These are phyloP conservation scores for Hypsibius dujardini DNA, from an alignment of 1,140 invertebrate species.

Conservation along the genomic window DNA sequence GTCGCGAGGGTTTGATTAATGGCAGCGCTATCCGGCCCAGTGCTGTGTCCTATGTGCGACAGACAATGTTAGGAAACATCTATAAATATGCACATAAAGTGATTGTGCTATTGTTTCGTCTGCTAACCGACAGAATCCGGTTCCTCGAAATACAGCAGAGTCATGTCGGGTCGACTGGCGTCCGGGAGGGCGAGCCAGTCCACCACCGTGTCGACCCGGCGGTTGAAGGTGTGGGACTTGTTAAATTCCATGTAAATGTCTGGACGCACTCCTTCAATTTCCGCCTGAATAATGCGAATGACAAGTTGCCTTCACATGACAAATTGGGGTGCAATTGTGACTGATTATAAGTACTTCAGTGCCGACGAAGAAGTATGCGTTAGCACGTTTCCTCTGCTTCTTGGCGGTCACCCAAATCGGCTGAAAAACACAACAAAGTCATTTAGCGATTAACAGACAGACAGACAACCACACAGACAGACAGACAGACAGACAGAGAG, in stretches of 20 bases:
- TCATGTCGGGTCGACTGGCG: conserved; percentile 25
- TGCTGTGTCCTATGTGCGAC: conserved; percentile 30
- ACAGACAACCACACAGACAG: no score
- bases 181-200: conserved; percentile 44
- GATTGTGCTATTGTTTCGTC: no score
- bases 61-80: conserved; percentile 23
- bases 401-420: conserved; percentile 32
- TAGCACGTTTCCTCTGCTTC: conserved; percentile 23
- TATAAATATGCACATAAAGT: conserved; percentile 31
- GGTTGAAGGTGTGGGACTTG: conserved; percentile 35
- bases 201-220: conserved; percentile 43
- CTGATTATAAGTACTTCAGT: no score
- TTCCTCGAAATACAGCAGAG: conserved; percentile 47
- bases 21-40: conserved; percentile 34
- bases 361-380: conserved; percentile 27
- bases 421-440: no score
- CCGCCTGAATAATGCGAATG: conserved; percentile 22
- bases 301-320: no score
- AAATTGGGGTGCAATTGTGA: no score
- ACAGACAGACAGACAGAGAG: no score
- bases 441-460: no score
- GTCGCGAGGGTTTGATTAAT: conserved; percentile 37
- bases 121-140: conserved; percentile 43
- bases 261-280: conserved; percentile 26
- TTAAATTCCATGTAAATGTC: conserved; percentile 31